These are phyloP conservation scores for Melanerpes formicivorus DNA, from an alignment of 2,113 vertebrate genomes.

Conservation along the genomic window DNA sequence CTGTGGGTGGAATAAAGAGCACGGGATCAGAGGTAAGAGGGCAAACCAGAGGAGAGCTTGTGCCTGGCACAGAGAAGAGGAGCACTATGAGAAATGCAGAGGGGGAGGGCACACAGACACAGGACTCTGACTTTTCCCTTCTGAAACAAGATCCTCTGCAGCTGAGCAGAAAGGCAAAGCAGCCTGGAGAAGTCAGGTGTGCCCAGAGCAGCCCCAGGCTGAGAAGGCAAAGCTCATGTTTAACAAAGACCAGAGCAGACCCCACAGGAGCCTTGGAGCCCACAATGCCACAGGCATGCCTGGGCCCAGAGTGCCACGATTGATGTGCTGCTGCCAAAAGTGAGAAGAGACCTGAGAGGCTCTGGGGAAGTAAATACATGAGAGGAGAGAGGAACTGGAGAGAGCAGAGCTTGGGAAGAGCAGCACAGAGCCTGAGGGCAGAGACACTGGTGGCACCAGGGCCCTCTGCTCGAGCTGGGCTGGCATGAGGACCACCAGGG, in stretches of 20 bases:
- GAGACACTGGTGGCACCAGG: not conserved
- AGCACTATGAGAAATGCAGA: not conserved
- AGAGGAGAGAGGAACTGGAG: not conserved
- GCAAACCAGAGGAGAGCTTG: not conserved
- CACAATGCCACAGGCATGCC: rapidly evolving
- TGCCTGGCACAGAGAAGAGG: not conserved
- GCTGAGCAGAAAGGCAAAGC: not conserved
- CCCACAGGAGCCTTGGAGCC: rapidly evolving
- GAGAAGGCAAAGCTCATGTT: not conserved
- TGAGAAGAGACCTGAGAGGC: not conserved
- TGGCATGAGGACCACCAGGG: too few relatives aligned
- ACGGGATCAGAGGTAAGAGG: not conserved
- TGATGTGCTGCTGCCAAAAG: not conserved
- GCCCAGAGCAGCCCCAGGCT: not conserved
- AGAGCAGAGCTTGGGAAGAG: not conserved
- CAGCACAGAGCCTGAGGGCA: not conserved
- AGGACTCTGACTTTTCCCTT: not conserved
- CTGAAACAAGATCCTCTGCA: not conserved
- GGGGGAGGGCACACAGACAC: not conserved
- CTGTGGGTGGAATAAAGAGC: not conserved
- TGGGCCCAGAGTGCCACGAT: not conserved
- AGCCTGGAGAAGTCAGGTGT: not conserved
- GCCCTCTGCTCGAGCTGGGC: not conserved
- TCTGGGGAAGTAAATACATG: not conserved
- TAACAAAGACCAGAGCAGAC: not conserved